Evolutionary conservation across 2,113 vertebrate species (phyloP), one percentile per base, ranked within the genome.

Genomic region (Lophochroa leadbeateri): DNA sequence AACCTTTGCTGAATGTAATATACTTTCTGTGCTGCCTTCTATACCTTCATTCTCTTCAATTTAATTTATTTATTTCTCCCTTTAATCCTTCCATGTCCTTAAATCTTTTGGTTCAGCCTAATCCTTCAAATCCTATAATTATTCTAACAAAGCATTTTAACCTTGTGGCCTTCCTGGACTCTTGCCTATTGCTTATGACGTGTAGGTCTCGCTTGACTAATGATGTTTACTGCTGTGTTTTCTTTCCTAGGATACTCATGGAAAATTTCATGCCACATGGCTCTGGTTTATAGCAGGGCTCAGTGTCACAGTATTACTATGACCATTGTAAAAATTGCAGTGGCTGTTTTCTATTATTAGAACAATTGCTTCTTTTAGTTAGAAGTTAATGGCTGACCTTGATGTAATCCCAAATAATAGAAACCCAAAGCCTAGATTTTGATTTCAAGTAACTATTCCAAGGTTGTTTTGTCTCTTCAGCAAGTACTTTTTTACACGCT

Each of bases 101-200:
- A 95, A 96, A 93, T 83, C 64, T 86, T 86, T 68, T 81, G 13
- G 46, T 94, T 94, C 88, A 84, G 90, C 72, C 71, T 96, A 97
- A 96, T 96, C 93, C 85, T 93, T 97, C 96, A 92, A 93, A 95
- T 97, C 96, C 85, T 90, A 33, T 96, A 96, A 97, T 96, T 95
- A 92, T 80, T 93, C 95, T 95, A 96, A 97, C 85, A 96, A 97
- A 96, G 85, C 88, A 96, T 95, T 97, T 95, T 96, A 95, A 95
- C 96, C 96, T 93, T 96, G 50, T 97, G 94, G 65, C 95, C 95
- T 92, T 93, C 88, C 76, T 96, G 93, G 92, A 68, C 82, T 94
- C 69, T 88, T 92, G 92, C 92, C 92, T 90, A 71, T 94, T 92
- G 68, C 82, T 90, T 86, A 60, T 96, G 94, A 96, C 72, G 0